These are phyloP conservation scores for Coptodon bakossiorum DNA, from an alignment of 2,113 vertebrate species.

Conservation along the genomic window DNA sequence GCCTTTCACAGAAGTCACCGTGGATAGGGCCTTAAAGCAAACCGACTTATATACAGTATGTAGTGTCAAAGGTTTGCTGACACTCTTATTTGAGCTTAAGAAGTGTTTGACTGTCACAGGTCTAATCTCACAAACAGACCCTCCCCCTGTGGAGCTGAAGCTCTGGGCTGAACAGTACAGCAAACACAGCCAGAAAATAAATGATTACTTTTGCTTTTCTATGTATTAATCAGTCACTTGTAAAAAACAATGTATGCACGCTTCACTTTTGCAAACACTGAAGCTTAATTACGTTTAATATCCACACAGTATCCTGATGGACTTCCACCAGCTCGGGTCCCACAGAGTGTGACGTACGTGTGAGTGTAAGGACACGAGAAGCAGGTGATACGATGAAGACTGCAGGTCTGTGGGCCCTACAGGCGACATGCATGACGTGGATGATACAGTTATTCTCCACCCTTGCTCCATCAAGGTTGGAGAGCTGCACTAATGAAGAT, in stretches of 20 bases:
- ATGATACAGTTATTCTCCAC: neutral
- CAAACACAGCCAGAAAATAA: neutral
- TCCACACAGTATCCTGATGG: neutral
- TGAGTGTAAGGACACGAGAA: constrained; percentile 35
- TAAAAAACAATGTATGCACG: neutral
- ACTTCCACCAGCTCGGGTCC: neutral
- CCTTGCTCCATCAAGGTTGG: neutral
- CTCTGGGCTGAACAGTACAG: too few relatives aligned
- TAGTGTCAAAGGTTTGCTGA: neutral
- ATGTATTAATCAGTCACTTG: neutral
- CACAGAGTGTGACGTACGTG: neutral
- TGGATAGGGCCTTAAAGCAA: neutral
- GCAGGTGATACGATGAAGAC: neutral
- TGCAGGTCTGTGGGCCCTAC: neutral
- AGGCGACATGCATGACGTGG: neutral
- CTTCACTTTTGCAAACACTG: neutral
- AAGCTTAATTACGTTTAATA: neutral
- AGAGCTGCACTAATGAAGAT: neutral
- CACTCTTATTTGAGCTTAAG: neutral
- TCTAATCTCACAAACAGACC: neutral
- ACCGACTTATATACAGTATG: neutral
- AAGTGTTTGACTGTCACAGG: neutral
- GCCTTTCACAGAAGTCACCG: neutral
- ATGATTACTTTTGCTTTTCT: neutral
- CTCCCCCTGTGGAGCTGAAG: neutral